Conservation (phyloP, 1,140 invertebrate genomes). For the Orius insidiosus region DNA sequence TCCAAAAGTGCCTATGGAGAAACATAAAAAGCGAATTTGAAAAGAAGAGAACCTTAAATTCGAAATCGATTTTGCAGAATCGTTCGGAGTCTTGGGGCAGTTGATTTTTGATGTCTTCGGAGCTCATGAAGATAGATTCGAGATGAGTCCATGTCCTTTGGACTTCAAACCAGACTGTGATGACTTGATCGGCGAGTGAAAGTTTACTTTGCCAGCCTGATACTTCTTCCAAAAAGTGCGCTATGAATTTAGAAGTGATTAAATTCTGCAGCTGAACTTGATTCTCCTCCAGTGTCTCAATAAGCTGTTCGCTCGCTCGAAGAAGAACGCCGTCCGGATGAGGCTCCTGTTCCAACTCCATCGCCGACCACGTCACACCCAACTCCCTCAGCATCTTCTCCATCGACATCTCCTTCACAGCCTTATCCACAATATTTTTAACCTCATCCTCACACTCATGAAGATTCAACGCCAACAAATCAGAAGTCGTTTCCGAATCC, state of each 20-base stretch:
- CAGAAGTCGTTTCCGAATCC: conserved; percentile 79
- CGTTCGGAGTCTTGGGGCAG: conserved; percentile 81
- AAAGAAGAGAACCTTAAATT: conserved; percentile 90
- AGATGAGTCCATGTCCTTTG: conserved; percentile 93
- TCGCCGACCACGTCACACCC: conserved; percentile 73
- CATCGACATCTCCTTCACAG: conserved; percentile 95
- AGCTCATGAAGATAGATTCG: conserved; percentile 95
- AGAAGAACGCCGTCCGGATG: conserved; percentile 66
- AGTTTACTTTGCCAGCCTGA: conserved; percentile 85
- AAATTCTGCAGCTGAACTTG: conserved; percentile 90
- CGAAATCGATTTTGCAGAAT: conserved; percentile 78
- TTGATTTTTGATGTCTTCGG: conserved; percentile 89
- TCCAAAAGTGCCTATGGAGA: conserved; percentile 33
- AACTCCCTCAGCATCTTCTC: conserved; percentile 84
- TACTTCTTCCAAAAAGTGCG: conserved; percentile 85
- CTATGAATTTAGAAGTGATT: conserved; percentile 92
- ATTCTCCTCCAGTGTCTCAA: conserved; percentile 93
- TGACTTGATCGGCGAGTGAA: conserved; percentile 83
- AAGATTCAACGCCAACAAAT: conserved; percentile 75
- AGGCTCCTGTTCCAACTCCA: conserved; percentile 83
- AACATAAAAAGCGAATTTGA: too few relatives aligned
- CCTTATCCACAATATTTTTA: conserved; percentile 91
- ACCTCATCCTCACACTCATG: conserved; percentile 91
- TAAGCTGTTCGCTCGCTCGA: conserved; percentile 82
- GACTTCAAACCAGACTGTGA: conserved; percentile 88